Evolutionary conservation across 2,113 vertebrate genomes (phyloP).

Genomic region (Cephalopterus ornatus): DNA sequence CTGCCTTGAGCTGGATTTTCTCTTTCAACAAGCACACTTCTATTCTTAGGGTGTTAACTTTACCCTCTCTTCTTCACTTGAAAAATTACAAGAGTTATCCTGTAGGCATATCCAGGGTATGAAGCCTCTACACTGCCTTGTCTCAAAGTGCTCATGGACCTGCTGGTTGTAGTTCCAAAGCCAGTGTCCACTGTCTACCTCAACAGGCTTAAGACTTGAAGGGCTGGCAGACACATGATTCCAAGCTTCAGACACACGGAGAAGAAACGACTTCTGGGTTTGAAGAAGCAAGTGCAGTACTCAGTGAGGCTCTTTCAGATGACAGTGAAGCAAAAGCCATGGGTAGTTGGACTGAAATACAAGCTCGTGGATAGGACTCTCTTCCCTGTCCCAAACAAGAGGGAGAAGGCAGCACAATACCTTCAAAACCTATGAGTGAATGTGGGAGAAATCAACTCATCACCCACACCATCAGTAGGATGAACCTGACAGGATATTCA

Average conservation of each 20-base stretch:
- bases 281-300: background rate
- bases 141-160: background rate
- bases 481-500: background rate
- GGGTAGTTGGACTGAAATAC: background rate
- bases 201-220: background rate
- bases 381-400: background rate
- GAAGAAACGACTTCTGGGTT: background rate
- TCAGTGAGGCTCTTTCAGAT: background rate
- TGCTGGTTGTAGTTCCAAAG: background rate
- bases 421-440: background rate
- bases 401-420: background rate
- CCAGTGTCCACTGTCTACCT: background rate
- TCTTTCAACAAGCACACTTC: background rate
- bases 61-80: background rate
- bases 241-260: background rate
- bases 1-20: background rate
- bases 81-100: background rate
- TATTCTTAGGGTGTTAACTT: background rate
- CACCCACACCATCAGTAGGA: background rate
- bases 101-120: background rate
- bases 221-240: accelerated
- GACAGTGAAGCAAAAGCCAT: background rate
- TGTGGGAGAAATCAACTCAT: background rate
- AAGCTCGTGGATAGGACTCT: background rate
- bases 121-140: background rate